Conservation (phyloP, 1,140 invertebrate genomes). For the Halictus rubicundus region DNA sequence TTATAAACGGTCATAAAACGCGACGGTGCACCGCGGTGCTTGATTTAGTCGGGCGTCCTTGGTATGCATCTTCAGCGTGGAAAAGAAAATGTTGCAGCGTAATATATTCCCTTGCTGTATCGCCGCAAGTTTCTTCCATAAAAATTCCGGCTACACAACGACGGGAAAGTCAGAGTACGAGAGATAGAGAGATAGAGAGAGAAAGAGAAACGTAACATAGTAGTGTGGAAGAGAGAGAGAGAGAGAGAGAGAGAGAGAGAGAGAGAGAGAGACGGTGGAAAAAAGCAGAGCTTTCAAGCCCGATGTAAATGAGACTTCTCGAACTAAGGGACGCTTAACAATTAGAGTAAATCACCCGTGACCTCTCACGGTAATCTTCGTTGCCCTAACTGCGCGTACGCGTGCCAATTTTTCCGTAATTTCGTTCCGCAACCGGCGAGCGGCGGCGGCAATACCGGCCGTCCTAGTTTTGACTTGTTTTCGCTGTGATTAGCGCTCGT, state of each 20-base stretch:
- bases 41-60: slow-evolving; percentile 28
- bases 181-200: not conserved
- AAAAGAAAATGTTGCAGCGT: slow-evolving; percentile 18
- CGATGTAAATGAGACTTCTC: slow-evolving; percentile 42
- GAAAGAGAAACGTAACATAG: too few relatives aligned
- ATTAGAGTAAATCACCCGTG: slow-evolving; percentile 47
- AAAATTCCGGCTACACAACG: slow-evolving; percentile 21
- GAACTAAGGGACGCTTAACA: slow-evolving; percentile 42
- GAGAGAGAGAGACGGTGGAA: not conserved
- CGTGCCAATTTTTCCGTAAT: slow-evolving; percentile 57
- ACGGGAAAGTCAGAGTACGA: not conserved
- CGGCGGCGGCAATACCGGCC: slow-evolving; percentile 42
- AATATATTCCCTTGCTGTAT: slow-evolving; percentile 13
- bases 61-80: slow-evolving; percentile 3
- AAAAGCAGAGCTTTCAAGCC: slow-evolving; percentile 16
- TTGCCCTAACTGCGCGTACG: slow-evolving; percentile 6
- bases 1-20: slow-evolving; percentile 44
- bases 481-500: slow-evolving; percentile 40
- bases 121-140: not conserved
- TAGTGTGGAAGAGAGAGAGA: not conserved
- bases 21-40: slow-evolving; percentile 11
- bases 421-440: slow-evolving; percentile 45
- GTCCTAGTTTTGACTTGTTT: slow-evolving; percentile 59
- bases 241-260: too few relatives aligned
- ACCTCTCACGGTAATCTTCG: not conserved